Evolutionary conservation across 2,113 vertebrate genomes (phyloP).

Genomic region (Nasalis larvatus): DNA sequence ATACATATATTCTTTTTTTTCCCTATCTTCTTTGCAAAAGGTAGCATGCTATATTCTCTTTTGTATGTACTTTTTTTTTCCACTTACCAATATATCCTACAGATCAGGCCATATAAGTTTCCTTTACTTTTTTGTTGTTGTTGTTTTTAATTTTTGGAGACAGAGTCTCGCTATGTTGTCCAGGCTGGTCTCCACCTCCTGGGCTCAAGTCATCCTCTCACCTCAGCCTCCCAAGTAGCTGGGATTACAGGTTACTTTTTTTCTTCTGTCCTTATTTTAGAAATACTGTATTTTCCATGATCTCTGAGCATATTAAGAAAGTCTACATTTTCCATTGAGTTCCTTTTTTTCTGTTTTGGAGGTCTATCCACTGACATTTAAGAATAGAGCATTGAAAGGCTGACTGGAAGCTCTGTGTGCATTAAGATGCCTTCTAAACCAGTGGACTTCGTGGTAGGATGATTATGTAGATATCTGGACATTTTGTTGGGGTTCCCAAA

Average conservation of each 20-base stretch:
- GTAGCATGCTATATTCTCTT: background rate
- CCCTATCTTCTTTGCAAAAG: background rate
- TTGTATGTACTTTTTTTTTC: background rate
- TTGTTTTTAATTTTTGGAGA: background rate
- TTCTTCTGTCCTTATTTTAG: background rate
- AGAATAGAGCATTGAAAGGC: background rate
- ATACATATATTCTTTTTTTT: background rate
- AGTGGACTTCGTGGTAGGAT: background rate
- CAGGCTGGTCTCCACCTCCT: background rate
- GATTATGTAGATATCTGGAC: background rate
- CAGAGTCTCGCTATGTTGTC: background rate
- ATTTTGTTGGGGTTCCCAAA: background rate
- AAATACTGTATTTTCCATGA: conserved; percentile 17
- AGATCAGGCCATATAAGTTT: background rate
- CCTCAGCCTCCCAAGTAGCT: background rate
- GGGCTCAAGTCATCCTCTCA: background rate
- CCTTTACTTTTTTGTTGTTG: background rate
- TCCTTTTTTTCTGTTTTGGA: background rate
- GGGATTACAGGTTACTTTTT: background rate
- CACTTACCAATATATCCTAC: background rate
- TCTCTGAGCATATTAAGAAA: background rate
- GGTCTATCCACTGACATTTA: background rate
- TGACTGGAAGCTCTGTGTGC: background rate
- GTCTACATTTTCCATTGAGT: background rate
- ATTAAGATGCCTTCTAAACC: background rate